phyloP scores from a whole-genome alignment of 2,797 vertebrate species.

The Clarias laeviceps region DNA sequence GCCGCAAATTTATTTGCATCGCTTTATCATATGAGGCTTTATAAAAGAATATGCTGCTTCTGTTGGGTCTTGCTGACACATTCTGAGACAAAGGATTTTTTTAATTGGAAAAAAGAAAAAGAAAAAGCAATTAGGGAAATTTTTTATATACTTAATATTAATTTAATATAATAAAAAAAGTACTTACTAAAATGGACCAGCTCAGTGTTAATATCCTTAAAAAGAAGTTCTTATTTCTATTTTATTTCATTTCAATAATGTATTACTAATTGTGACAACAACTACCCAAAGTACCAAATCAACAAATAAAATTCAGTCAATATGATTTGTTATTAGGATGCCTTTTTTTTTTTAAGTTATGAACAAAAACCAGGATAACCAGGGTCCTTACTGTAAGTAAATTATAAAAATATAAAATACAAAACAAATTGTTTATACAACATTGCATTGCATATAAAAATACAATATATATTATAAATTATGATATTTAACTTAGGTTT shows the following conservation, averaged over 20 bases:
- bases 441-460: not conserved
- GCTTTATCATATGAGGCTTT: slow-evolving; percentile 61
- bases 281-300: too few species aligned
- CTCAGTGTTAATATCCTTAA: not conserved
- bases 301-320: not conserved
- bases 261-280: not conserved
- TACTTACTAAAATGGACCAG: not conserved
- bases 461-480: not conserved
- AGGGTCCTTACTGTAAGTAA: too few species aligned
- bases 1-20: slow-evolving; percentile 69
- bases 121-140: not conserved
- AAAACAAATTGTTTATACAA: not conserved
- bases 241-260: too few species aligned
- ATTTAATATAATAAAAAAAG: not conserved
- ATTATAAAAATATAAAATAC: not conserved
- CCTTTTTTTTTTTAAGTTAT: not conserved
- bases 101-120: not conserved
- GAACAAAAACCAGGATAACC: not conserved
- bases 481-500: not conserved
- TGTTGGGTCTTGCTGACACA: not conserved
- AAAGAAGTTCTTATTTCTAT: not conserved
- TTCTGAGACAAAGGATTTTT: not conserved
- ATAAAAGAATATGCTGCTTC: slow-evolving; percentile 19
- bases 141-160: not conserved
- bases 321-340: not conserved